Evolutionary conservation across 2,113 vertebrate genomes (phyloP).

Genomic region (Irena cyanogastra): DNA sequence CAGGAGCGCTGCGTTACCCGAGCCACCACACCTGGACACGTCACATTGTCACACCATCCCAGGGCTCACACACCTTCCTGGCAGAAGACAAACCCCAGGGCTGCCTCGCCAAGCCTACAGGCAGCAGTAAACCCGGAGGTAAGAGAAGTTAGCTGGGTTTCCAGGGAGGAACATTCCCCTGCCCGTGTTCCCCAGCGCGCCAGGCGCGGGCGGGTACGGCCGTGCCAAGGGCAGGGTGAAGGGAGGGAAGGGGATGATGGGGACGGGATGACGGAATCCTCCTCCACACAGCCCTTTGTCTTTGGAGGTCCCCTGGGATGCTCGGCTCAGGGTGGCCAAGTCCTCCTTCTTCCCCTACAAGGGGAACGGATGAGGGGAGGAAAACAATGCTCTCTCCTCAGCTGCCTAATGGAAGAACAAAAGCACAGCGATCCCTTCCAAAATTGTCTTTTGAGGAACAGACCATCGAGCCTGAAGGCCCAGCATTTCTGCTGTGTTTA

Average conservation of each 20-base stretch:
- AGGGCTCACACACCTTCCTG: not conserved
- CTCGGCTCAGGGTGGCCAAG: not conserved
- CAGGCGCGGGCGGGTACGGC: rapidly evolving
- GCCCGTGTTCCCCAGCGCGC: rapidly evolving
- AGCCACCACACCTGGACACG: rapidly evolving
- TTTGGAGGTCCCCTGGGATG: not conserved
- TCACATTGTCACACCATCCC: not conserved
- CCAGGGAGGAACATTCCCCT: not conserved
- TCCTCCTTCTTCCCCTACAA: conserved; percentile 41
- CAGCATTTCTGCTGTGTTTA: not conserved
- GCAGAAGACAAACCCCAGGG: not conserved
- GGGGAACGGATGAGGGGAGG: conserved; percentile 2
- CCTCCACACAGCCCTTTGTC: conserved; percentile 8
- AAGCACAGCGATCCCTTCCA: conserved; percentile 22
- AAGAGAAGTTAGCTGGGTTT: not conserved
- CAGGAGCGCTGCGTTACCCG: not conserved
- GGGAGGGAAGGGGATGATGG: not conserved
- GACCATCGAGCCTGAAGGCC: not conserved
- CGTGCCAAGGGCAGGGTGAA: not conserved
- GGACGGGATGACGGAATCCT: not conserved
- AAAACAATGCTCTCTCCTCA: conserved; percentile 33
- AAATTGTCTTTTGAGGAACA: conserved; percentile 58
- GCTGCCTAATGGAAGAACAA: conserved; percentile 33
- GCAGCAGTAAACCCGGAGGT: not conserved
- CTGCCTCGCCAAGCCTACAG: not conserved